A percentile compares a stretch with the other conserved stretches of the same genome.
These are phyloP conservation scores for Fregata magnificens DNA, from an alignment of 2,113 vertebrate species.

Conservation along the genomic window DNA sequence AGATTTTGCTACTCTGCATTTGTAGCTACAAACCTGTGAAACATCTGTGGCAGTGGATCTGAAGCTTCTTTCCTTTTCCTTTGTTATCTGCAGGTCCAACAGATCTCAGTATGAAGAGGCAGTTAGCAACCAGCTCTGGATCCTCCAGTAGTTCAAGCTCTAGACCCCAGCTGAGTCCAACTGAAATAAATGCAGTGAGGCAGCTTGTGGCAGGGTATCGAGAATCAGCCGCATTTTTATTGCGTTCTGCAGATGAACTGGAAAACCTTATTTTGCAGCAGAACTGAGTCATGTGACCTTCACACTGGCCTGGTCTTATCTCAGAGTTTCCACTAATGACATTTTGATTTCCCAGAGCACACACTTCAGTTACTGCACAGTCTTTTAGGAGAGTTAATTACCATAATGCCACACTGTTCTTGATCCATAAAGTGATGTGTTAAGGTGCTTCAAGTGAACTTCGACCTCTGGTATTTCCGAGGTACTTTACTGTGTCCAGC, in stretches of 20 bases:
- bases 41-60: not conserved
- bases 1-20: not conserved
- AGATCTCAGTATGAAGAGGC: slow-evolving; percentile 98
- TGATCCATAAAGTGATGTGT: slow-evolving; percentile 76
- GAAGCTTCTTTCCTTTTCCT: not conserved
- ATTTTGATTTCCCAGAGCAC: slow-evolving; percentile 78
- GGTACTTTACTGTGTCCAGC: slow-evolving; percentile 76
- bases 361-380: slow-evolving; percentile 72
- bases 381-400: slow-evolving; percentile 76
- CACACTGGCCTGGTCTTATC: slow-evolving; percentile 67
- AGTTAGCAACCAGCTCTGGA: slow-evolving; percentile 85
- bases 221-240: slow-evolving; percentile 95
- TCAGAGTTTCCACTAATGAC: slow-evolving; percentile 81
- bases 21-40: not conserved
- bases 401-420: slow-evolving; percentile 77
- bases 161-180: slow-evolving; percentile 93
- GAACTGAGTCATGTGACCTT: slow-evolving; percentile 85
- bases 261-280: slow-evolving; percentile 99
- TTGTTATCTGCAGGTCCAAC: slow-evolving; percentile 85
- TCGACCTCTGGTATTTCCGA: slow-evolving; percentile 70
- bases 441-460: slow-evolving; percentile 79
- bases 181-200: slow-evolving; percentile 94
- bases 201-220: slow-evolving; percentile 97
- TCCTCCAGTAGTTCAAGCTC: slow-evolving; percentile 89
- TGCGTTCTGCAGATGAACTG: slow-evolving; percentile 97